phyloP scores from a whole-genome alignment of 2,888 invertebrate species.

The Cosmorhoe ocellata region DNA sequence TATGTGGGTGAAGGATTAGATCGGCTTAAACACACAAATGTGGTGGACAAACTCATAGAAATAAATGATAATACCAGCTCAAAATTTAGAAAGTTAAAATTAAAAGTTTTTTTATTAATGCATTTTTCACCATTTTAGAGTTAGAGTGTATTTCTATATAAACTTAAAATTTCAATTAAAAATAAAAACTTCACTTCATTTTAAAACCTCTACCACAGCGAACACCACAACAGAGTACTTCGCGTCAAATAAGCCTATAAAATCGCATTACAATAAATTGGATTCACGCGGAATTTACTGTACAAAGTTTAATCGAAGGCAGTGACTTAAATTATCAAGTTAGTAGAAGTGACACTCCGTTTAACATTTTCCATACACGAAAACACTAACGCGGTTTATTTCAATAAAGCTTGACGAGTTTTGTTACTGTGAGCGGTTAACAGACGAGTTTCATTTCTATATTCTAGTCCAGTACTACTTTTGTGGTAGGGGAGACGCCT shows the following conservation, averaged over 20 bases:
- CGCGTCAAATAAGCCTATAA: constrained; percentile 19
- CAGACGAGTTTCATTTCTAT: constrained; percentile 8
- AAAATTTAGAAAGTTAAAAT: neutral
- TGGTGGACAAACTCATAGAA: neutral
- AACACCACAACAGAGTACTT: constrained; percentile 7
- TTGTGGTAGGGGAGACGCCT: constrained; percentile 31
- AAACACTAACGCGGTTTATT: no score
- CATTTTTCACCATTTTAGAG: no score
- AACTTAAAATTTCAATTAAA: no score
- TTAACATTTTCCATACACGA: neutral
- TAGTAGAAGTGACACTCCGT: constrained; percentile 10
- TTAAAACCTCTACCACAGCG: neutral
- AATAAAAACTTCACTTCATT: neutral
- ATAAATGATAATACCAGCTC: no score
- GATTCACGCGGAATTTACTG: constrained; percentile 40
- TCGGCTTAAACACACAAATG: neutral
- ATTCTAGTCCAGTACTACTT: neutral
- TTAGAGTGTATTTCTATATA: no score
- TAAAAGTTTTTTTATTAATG: no score
- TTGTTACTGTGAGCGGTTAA: no score
- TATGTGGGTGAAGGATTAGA: constrained; percentile 8
- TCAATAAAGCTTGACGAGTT: no score
- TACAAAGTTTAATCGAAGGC: constrained; percentile 29
- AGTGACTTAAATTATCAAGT: neutral
- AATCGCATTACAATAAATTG: constrained; percentile 24